A percentile compares a stretch with the other conserved stretches of the same genome.
These are phyloP conservation scores for Enteromius paludinosus DNA, from an alignment of 2,797 vertebrate species.

Conservation along the genomic window DNA sequence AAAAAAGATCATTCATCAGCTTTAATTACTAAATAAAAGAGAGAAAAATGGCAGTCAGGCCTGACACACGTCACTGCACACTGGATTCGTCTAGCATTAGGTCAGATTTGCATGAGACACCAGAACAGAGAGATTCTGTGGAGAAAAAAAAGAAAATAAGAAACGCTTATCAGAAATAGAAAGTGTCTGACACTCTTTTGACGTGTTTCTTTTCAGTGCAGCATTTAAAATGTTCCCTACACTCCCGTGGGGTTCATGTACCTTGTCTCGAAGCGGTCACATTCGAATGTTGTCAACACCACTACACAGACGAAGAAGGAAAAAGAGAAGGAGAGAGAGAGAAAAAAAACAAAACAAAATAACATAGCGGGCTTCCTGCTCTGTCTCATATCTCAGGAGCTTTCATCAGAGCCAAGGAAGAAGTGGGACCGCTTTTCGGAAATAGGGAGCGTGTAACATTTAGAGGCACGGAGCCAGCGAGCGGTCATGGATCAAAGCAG, in stretches of 20 bases:
- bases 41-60: constrained; percentile 58
- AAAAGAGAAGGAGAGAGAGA: constrained; percentile 34
- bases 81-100: constrained; percentile 65
- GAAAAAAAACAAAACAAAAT: constrained; percentile 56
- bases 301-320: constrained; percentile 63
- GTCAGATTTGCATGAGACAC: constrained; percentile 64
- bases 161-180: constrained; percentile 69
- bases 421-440: constrained; percentile 67
- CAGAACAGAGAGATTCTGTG: constrained; percentile 59
- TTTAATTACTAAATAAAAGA: constrained; percentile 66
- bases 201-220: constrained; percentile 75
- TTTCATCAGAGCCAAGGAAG: constrained; percentile 74
- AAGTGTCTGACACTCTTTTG: constrained; percentile 73
- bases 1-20: constrained; percentile 66
- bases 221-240: constrained; percentile 69
- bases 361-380: constrained; percentile 71
- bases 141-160: constrained; percentile 52
- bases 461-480: constrained; percentile 66
- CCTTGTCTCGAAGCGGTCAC: constrained; percentile 76
- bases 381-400: constrained; percentile 75
- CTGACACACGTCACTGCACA: constrained; percentile 63
- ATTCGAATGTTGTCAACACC: constrained; percentile 78
- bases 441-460: constrained; percentile 74
- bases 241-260: constrained; percentile 72
- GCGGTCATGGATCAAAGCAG: constrained; percentile 74